Base-by-base conservation (phyloP, 2,113 vertebrate species). In the Strix aluco region DNA sequence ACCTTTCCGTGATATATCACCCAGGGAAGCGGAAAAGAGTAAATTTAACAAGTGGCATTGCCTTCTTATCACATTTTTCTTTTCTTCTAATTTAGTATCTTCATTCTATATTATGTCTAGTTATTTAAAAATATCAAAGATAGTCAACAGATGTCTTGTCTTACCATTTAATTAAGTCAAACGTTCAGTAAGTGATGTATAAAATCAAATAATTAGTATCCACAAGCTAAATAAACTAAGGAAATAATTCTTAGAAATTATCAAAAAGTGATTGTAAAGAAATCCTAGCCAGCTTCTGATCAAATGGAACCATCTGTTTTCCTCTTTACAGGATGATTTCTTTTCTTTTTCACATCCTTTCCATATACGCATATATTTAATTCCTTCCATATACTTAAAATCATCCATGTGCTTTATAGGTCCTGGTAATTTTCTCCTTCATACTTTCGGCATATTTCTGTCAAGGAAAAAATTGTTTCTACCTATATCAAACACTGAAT, bases 21-120 rank as follows among this genome's bases (percentile, higher is more conserved):
- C 88, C 69, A 80, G 36, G 77, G 66, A 79, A 94, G 70, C 4
- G 0, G 32, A 88, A 95, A 95, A 94, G 94, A 90, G 81, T 92
- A 89, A 79, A 97, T 97, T 96, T 97, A 97, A 97, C 95, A 96
- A 98, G 96, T 96, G 84, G 80, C 44, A 47, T 77, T 96, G 88
- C 69, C 66, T 81, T 86, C 72, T 90, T 94, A 92, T 90, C 90
- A 71, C 63, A 49, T 84, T 88, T 93, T 94, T 92, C 91, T 94
- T 94, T 90, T 89, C 49, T 86, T 90, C 70, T 92, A 84, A 79
- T 93, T 97, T 90, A 82, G 51, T 51, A 85, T 71, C 74, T 82
- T 94, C 46, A 83, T 96, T 92, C 47, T 74, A 59, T 90, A 78
- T 52, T 62, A 25, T 16, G 23, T 78, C 49, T 95, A 91, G 54